These are phyloP conservation scores for Nyctalus aviator DNA, from an alignment of 2,797 vertebrate species.

Conservation along the genomic window DNA sequence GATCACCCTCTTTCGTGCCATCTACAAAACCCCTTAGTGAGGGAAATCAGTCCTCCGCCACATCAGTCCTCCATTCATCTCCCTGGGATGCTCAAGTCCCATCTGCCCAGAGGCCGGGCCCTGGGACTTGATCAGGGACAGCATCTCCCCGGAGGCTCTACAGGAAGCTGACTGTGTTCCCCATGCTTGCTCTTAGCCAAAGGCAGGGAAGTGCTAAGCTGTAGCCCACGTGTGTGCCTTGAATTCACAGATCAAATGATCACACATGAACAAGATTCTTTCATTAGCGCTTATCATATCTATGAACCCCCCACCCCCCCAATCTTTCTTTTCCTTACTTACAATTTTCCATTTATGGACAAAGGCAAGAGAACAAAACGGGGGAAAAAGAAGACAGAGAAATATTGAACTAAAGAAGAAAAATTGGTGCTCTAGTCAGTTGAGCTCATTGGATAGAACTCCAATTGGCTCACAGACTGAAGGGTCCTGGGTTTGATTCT, in stretches of 20 bases:
- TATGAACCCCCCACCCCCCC: neutral
- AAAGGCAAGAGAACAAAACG: neutral
- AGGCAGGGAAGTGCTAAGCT: neutral
- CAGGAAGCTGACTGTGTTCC: too few relatives aligned
- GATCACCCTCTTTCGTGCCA: neutral
- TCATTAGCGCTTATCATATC: neutral
- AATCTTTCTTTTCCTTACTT: neutral
- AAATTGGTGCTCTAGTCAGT: too few relatives aligned
- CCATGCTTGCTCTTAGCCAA: neutral
- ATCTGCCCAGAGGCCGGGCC: neutral
- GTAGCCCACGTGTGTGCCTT: neutral
- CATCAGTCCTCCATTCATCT: neutral
- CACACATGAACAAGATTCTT: neutral
- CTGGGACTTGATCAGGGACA: neutral
- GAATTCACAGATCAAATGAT: neutral
- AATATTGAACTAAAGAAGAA: neutral
- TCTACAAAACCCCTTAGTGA: neutral
- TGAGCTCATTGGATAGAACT: too few relatives aligned
- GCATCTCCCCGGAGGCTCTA: neutral
- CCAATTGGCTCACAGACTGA: too few relatives aligned
- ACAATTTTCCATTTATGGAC: constrained; percentile 10
- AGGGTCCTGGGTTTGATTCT: too few relatives aligned
- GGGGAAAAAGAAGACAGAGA: neutral
- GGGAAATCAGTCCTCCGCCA: neutral
- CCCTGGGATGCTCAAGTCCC: neutral